Evolutionary conservation across 2,888 invertebrate genomes (phyloP), one percentile per base, ranked within the genome.

Genomic region (Apoderus coryli): DNA sequence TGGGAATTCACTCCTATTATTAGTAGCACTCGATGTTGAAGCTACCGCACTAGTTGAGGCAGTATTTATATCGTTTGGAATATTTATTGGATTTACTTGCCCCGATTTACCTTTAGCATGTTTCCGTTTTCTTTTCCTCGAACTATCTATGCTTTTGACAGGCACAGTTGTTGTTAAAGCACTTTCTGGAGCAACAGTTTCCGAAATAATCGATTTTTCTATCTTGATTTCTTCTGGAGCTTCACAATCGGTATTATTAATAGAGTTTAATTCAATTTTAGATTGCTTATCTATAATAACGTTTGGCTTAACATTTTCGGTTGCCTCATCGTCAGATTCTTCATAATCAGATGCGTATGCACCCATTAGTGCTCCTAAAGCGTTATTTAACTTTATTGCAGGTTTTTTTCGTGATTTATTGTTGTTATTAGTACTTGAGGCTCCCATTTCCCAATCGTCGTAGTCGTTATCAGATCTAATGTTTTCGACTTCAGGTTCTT

Each of bases 311-410:
- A 16, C 29, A 12, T 25, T 30, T 30, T 25, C 10, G 3, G 2
- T 14, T 9, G 6, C 13, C 15, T 43, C 46, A 10, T 44, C 44
- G 11, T 35, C 32, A 16, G 33, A 34, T 28, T 53, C 52, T 31
- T 46, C 46, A 26, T 66, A 65, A 48, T 65, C 67, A 34, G 68
- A 65, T 33, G 63, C 62, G 57, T 72, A 73, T 32, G 67, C 63
- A 43, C 62, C 61, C 44, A 72, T 67, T 13, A 73, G 54, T 31
- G 62, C 61, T 25, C 64, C 63, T 36, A 73, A 50, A 9, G 70
- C 68, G 41, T 62, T 64, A 50, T 67, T 70, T 5, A 69, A 34
- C 28, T 44, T 39, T 4, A 49, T 38, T 22, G 39, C 27, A 33
- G 19, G 27, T 27, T 30, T 33, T 5, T 15, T 16, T 2, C 27